Percentiles rank a stretch among this genome's conserved stretches.
phyloP scores from a whole-genome alignment of 2,113 vertebrate species.

The Eretmochelys imbricata region DNA sequence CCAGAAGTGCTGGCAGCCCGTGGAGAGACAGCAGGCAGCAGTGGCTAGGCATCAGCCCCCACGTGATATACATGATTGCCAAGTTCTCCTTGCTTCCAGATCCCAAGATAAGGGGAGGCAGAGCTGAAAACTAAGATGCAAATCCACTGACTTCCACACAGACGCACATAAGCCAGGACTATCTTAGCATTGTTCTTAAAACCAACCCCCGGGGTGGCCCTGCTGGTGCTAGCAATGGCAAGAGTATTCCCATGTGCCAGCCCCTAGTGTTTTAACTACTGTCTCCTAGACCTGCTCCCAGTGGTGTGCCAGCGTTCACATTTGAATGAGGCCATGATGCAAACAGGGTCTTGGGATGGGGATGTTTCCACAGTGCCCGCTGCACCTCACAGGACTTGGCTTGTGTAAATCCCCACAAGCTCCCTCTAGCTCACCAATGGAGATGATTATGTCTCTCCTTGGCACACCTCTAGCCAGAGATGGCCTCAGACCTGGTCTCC shows the following conservation, averaged over 20 bases:
- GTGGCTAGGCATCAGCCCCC: background rate
- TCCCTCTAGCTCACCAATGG: background rate
- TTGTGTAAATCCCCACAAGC: background rate
- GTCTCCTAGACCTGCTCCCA: background rate
- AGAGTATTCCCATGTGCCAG: rapidly evolving
- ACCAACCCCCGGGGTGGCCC: rapidly evolving
- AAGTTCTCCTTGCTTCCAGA: background rate
- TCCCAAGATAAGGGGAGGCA: background rate
- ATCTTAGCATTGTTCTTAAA: background rate
- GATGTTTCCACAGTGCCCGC: rapidly evolving
- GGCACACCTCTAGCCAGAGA: background rate
- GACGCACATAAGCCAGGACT: rapidly evolving
- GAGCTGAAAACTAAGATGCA: rapidly evolving
- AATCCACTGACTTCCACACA: rapidly evolving
- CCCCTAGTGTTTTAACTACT: rapidly evolving
- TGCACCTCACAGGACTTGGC: background rate
- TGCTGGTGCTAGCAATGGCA: background rate
- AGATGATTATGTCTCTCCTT: background rate
- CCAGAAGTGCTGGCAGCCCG: background rate
- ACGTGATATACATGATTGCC: background rate
- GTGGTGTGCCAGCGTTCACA: background rate
- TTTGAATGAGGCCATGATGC: background rate
- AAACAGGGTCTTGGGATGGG: rapidly evolving
- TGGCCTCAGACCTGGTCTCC: background rate
- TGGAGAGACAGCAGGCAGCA: background rate